Evolutionary conservation across 2,888 invertebrate genomes (phyloP), one percentile per base, ranked within the genome.

Genomic region (Labia minor): DNA sequence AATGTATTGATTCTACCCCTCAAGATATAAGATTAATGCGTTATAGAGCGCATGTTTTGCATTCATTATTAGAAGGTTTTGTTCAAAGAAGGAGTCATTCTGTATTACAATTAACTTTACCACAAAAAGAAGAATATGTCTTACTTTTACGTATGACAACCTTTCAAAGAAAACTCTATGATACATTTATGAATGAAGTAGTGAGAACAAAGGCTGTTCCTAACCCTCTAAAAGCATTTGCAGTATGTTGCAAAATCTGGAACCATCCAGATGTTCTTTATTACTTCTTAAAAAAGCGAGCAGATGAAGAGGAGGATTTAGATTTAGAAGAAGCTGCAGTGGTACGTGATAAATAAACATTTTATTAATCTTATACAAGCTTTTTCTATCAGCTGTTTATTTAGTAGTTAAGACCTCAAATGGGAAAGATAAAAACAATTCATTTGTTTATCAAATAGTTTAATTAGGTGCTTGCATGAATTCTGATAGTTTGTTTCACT

Each of bases 241-340:
- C 98, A 19, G 95, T 98, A 67, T 98, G 98, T 76, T 97, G 96
- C 76, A 99, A 98, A 83, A 94, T 95, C 72, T 95, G 95, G 95
- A 95, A 95, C 76, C 95, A 95, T 78, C 94, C 95, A 0, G 95
- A 95, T 76, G 92, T 95, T 18, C 77, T 95, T 21, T 94, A 92
- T 76, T 89, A 93, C 75, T 93, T 92, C 75, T 77, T 95, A 67
- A 88, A 87, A 74, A 92, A 92, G 75, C 85, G 90, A 63, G 86
- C 86, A 69, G 87, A 88, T 73, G 88, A 87, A 71, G 87, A 87
- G 20, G 86, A 85, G 73, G 92, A 92, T 78, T 82, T 92, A 72
- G 92, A 92, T 76, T 78, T 92, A 67, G 92, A 91, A 72, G 91
- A 92, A 76, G 82, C 84, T 0, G 85, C 87, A 14, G 86, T 85